phyloP scores from a whole-genome alignment of 2,113 vertebrate genomes.

The Chrysemys picta region DNA sequence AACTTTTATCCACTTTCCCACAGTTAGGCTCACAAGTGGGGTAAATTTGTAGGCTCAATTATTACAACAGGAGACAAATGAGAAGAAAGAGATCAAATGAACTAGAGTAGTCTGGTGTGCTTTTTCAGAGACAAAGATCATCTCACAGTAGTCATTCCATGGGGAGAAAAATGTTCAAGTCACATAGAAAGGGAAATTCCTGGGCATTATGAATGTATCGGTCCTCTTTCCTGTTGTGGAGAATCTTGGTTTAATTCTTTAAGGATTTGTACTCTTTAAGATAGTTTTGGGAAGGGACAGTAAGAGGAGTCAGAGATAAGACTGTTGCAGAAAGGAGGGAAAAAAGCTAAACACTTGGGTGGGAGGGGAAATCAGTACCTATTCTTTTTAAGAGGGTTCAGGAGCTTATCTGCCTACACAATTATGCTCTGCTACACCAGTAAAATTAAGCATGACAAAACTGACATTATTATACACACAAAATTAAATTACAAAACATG shows the following conservation, averaged over 20 bases:
- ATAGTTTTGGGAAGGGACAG: background rate
- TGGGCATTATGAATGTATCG: background rate
- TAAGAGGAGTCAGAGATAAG: background rate
- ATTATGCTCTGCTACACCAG: background rate
- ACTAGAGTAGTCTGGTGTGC: background rate
- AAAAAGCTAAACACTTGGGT: background rate
- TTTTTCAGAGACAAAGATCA: conserved; percentile 5
- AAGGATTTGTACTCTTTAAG: background rate
- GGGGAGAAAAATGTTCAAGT: background rate
- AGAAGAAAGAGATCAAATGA: background rate
- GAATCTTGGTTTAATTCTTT: conserved; percentile 3
- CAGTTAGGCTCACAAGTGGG: too few relatives aligned
- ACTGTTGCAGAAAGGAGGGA: background rate
- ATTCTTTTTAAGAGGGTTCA: background rate
- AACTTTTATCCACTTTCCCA: too few relatives aligned
- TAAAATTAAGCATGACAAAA: conserved; percentile 29
- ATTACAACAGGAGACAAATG: background rate
- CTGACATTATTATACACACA: background rate
- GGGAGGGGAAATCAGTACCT: background rate
- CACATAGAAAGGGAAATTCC: background rate
- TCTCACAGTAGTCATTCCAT: background rate
- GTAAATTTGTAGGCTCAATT: too few relatives aligned
- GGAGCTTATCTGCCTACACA: conserved; percentile 19
- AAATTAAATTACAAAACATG: background rate
- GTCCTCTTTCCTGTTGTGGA: background rate